A percentile compares a stretch with the other conserved stretches of the same genome.
Conservation (phyloP, 2,888 invertebrate species). For the Nephrotoma flavescens region DNA sequence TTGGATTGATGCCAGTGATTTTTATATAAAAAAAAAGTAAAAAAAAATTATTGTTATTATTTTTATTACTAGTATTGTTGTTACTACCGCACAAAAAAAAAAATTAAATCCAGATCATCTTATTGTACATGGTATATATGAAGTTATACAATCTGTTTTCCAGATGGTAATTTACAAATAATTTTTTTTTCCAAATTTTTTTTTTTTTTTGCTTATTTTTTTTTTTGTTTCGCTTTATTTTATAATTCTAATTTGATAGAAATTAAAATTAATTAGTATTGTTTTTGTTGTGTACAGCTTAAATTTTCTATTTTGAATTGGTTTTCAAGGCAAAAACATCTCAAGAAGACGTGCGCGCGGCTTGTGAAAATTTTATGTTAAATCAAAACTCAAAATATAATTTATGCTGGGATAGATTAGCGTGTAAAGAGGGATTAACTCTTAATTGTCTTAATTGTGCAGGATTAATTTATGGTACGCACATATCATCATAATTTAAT, state of each 20-base stretch:
- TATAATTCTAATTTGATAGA: not conserved
- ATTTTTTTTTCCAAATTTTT: not conserved
- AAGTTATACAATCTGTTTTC: not conserved
- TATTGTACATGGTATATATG: not conserved
- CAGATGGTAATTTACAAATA: not conserved
- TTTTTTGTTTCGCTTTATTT: not conserved
- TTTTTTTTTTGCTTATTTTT: not conserved
- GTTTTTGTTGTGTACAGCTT: not conserved
- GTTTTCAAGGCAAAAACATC: not conserved
- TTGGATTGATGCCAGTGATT: not conserved
- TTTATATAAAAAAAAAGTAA: not conserved
- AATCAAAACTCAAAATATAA: not conserved
- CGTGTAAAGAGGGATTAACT: not conserved
- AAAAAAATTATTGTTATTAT: not conserved
- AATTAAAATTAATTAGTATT: not conserved
- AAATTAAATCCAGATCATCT: not conserved
- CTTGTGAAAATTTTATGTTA: not conserved
- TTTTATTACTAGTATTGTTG: not conserved
- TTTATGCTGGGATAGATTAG: not conserved
- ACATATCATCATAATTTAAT: not conserved
- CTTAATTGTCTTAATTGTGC: not conserved
- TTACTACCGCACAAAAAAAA: not conserved
- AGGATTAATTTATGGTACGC: not conserved
- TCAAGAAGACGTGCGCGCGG: not conserved
- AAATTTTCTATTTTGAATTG: not conserved